Evolutionary conservation across 1,140 invertebrate genomes (phyloP).

Genomic region (Phymastichus coffea): DNA sequence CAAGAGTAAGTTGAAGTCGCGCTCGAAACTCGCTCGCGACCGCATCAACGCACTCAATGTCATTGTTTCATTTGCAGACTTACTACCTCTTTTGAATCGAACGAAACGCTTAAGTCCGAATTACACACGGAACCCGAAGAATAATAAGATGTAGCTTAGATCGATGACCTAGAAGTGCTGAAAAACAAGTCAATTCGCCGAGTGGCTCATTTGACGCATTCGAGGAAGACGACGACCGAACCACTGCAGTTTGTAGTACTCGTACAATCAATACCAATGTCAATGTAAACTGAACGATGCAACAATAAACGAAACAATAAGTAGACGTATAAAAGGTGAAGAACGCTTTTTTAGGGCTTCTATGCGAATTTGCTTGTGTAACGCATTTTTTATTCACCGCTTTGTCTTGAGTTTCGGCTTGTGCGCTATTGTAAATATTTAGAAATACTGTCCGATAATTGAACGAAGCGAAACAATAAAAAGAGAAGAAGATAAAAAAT

Average conservation of each 20-base stretch:
- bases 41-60: too few species aligned
- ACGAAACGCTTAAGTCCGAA: background rate
- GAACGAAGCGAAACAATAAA: too few species aligned
- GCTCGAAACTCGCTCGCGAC: too few species aligned
- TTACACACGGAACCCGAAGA: slow-evolving; percentile 4
- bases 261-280: slow-evolving; percentile 4
- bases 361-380: too few species aligned
- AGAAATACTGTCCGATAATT: too few species aligned
- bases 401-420: too few species aligned
- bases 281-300: background rate
- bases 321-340: too few species aligned
- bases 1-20: slow-evolving; percentile 44
- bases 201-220: slow-evolving; percentile 2
- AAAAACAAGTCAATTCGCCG: slow-evolving; percentile 22
- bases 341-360: too few species aligned
- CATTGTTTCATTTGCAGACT: slow-evolving; percentile 29
- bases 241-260: slow-evolving; percentile 18
- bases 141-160: background rate
- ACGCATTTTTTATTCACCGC: too few species aligned
- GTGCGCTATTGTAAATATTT: too few species aligned
- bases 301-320: too few species aligned
- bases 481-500: too few species aligned
- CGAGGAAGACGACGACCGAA: slow-evolving; percentile 6
- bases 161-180: background rate
- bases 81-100: slow-evolving; percentile 36